Evolutionary conservation across 2,888 invertebrate genomes (phyloP).

Genomic region (Pocota personata): DNA sequence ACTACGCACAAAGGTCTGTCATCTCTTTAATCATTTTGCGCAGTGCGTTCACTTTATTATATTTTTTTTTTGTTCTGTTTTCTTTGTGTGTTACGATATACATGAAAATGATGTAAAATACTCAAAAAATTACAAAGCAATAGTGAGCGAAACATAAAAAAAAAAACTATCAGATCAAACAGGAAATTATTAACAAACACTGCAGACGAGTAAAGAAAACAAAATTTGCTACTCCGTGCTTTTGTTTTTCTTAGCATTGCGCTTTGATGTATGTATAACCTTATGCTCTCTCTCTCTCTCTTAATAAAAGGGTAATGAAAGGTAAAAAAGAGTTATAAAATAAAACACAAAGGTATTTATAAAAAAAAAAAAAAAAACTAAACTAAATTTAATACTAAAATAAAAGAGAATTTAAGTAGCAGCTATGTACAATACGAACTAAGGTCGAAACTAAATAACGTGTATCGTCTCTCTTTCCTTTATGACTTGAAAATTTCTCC

Average conservation of each 20-base stretch:
- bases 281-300: too few species aligned
- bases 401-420: not conserved
- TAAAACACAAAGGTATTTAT: not conserved
- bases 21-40: constrained; percentile 56
- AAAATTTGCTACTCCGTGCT: not conserved
- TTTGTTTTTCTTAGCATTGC: too few species aligned
- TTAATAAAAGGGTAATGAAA: too few species aligned
- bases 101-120: constrained; percentile 27
- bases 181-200: constrained; percentile 34
- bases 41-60: constrained; percentile 42
- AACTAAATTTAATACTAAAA: not conserved
- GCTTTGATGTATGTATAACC: too few species aligned
- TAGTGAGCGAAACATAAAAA: not conserved
- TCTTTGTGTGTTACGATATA: constrained; percentile 20
- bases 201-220: not conserved
- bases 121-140: constrained; percentile 34
- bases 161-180: constrained; percentile 44
- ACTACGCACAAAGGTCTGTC: constrained; percentile 60
- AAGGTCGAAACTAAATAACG: not conserved
- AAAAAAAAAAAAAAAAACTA: not conserved
- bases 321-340: not conserved
- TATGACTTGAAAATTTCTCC: constrained; percentile 59
- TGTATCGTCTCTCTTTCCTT: constrained; percentile 13
- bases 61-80: constrained; percentile 22
- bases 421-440: not conserved